These are phyloP conservation scores for Myotis myotis DNA, from an alignment of 2,797 vertebrate species.

Conservation along the genomic window DNA sequence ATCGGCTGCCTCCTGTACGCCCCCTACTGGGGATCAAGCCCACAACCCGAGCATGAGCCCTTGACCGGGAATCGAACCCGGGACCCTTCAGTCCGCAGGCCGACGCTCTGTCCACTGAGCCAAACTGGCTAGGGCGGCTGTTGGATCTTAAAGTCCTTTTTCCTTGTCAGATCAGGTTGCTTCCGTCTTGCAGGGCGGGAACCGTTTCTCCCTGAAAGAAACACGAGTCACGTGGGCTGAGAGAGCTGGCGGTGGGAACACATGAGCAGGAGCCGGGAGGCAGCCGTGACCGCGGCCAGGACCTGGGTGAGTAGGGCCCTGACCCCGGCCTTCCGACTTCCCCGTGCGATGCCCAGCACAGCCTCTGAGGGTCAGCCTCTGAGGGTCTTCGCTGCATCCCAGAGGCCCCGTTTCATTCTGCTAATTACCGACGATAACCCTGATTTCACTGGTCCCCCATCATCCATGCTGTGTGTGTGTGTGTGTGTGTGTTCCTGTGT, in stretches of 20 bases:
- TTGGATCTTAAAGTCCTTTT: neutral
- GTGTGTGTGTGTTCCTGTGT: fast-evolving
- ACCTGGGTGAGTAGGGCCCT: neutral
- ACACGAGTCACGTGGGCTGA: neutral
- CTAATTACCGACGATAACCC: fast-evolving
- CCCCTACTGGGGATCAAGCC: too few relatives aligned
- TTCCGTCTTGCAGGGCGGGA: neutral
- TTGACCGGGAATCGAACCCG: too few relatives aligned
- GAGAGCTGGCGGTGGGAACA: fast-evolving
- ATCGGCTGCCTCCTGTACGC: too few relatives aligned
- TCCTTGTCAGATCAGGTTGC: too few relatives aligned
- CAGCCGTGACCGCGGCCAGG: fast-evolving
- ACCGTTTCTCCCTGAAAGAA: neutral
- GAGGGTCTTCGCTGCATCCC: fast-evolving
- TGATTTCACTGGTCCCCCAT: neutral
- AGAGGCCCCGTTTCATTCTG: neutral
- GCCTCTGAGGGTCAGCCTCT: fast-evolving
- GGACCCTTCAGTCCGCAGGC: too few relatives aligned
- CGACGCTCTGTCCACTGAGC: too few relatives aligned
- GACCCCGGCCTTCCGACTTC: fast-evolving
- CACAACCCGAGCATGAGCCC: too few relatives aligned
- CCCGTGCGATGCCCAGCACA: fast-evolving
- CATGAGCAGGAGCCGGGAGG: neutral
- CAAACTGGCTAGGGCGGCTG: neutral
- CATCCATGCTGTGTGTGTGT: fast-evolving